Conservation (phyloP, 2,797 vertebrate genomes). For the Pogoniulus pusillus region DNA sequence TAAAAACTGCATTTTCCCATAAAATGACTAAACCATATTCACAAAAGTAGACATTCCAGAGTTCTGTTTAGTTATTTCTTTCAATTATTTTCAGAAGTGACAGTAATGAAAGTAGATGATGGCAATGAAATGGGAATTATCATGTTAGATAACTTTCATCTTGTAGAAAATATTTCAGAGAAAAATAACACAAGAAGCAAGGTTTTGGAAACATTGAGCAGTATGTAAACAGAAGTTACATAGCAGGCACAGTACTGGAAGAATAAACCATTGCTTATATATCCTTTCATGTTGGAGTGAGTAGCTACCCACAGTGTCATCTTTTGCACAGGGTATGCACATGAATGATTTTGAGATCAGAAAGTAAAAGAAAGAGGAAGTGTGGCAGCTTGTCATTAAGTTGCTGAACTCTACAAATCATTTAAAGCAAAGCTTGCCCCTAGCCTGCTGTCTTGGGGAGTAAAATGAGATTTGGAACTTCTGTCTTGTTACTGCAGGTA, state of each 20-base stretch:
- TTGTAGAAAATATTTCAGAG: neutral
- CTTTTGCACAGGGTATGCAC: neutral
- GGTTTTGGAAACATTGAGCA: neutral
- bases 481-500: accelerated
- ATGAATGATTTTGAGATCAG: neutral
- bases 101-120: neutral
- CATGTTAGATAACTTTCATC: neutral
- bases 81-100: neutral
- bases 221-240: neutral
- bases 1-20: neutral
- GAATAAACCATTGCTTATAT: neutral
- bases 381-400: neutral
- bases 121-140: neutral
- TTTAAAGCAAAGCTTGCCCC: neutral
- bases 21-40: neutral
- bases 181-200: neutral
- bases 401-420: neutral
- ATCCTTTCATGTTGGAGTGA: accelerated
- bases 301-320: neutral
- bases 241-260: neutral
- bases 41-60: neutral
- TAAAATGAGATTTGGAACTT: neutral
- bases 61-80: neutral
- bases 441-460: neutral
- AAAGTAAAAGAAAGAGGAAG: neutral